Evolutionary conservation across 1,140 invertebrate genomes (phyloP).

Genomic region (Gryllus bimaculatus): DNA sequence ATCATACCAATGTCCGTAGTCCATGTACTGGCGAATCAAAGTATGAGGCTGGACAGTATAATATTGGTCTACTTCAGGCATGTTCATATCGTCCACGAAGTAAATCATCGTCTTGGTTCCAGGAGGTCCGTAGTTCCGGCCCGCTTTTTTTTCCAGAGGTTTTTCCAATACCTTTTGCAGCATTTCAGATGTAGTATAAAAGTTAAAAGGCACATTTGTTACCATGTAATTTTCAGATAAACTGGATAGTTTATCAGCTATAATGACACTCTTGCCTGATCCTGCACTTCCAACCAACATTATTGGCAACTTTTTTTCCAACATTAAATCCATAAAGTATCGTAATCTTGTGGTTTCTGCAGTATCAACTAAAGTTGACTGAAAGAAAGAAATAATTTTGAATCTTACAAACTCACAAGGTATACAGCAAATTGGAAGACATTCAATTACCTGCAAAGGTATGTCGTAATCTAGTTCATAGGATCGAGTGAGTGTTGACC

Average conservation of each 20-base stretch:
- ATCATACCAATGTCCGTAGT: conserved; percentile 92
- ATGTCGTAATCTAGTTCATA: conserved; percentile 79
- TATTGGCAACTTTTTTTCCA: conserved; percentile 68
- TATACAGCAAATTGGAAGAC: background rate
- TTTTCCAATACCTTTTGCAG: conserved; percentile 66
- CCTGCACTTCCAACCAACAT: conserved; percentile 87
- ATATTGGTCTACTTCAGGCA: conserved; percentile 92
- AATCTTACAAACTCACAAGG: background rate
- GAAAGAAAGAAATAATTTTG: conserved; percentile 24
- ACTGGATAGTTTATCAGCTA: conserved; percentile 69
- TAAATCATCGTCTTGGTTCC: conserved; percentile 86
- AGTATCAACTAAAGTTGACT: conserved; percentile 76
- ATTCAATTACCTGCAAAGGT: conserved; percentile 60
- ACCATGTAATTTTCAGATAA: conserved; percentile 70
- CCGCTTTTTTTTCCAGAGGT: conserved; percentile 90
- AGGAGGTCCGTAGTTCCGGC: conserved; percentile 83
- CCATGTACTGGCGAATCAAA: conserved; percentile 85
- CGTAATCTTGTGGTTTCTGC: conserved; percentile 79
- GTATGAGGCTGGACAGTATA: conserved; percentile 94
- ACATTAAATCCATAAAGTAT: conserved; percentile 81
- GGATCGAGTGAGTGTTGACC: conserved; percentile 65
- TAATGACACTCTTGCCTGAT: conserved; percentile 66
- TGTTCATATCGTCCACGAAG: conserved; percentile 95
- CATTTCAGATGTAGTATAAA: conserved; percentile 81
- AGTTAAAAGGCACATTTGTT: conserved; percentile 88